Base-by-base conservation (phyloP, 2,797 vertebrate species). In the Anguilla megastoma region DNA sequence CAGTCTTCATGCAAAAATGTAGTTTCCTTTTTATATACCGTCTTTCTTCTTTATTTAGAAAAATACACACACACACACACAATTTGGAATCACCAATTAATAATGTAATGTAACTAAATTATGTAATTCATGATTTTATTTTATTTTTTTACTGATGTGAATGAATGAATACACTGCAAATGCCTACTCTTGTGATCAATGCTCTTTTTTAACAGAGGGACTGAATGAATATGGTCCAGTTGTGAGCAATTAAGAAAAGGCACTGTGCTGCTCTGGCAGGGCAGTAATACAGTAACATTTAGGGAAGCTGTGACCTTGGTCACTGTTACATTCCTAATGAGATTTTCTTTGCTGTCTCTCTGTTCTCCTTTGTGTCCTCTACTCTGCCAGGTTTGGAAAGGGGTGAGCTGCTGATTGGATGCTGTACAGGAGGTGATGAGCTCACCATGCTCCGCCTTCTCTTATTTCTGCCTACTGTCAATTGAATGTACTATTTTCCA, bases 401-500 rank as follows among this genome's bases (percentile, higher is more conserved):
- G 95, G 95, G 95, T 94, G 95, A 94, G 94, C 94, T 95, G 94
- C 93, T 95, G 95, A 95, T 93, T 94, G 93, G 93, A 96, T 94
- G 94, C 94, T 93, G 92, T 95, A 94, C 92, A 93, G 92, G 95
- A 95, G 94, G 94, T 93, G 87, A 91, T 90, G 91, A 94, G 94
- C 97, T 94, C 93, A 95, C 93, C 91, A 94, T 93, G 95, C 96
- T 95, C 94, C 96, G 95, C 96, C 95, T 97, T 96, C 94, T 95
- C 94, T 95, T 94, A 97, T 97, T 96, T 97, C 96, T 98, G 97
- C 97, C 98, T 98, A 97, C 97, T 97, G 97, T 98, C 97, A 97
- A 84, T 85, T 88, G 87, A 88, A 88, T 88, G 87, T 88, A 88
- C 87, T 82, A 50, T 50, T 88, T 88, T 88, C 87, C 83, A 56